A percentile compares a stretch with the other conserved stretches of the same genome.
phyloP scores from a whole-genome alignment of 2,888 invertebrate genomes.

The Cheilosia soror region DNA sequence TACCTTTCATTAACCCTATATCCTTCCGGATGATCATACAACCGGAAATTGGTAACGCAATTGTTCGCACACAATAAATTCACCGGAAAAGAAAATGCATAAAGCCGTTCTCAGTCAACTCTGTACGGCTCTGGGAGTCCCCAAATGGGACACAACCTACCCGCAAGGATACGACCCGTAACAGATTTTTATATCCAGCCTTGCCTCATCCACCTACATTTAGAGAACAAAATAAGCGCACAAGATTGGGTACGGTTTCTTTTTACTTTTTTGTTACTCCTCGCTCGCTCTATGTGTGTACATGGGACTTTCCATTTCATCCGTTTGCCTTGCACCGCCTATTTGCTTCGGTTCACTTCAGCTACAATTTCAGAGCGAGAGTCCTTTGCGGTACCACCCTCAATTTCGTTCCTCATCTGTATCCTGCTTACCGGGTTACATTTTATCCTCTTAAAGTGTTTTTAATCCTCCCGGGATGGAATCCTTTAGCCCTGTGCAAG shows the following conservation, averaged over 20 bases:
- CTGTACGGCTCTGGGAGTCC: constrained; percentile 34
- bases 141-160: constrained; percentile 57
- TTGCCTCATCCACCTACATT: constrained; percentile 17
- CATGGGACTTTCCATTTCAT: constrained; percentile 68
- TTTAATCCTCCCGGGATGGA: constrained; percentile 71
- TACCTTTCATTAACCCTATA: constrained; percentile 74
- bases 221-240: constrained; percentile 43
- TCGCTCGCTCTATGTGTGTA: constrained; percentile 17
- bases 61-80: constrained; percentile 74
- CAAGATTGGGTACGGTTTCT: constrained; percentile 53
- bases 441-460: constrained; percentile 75
- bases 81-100: constrained; percentile 25
- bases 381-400: not conserved
- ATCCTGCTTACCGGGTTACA: constrained; percentile 57
- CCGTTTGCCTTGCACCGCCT: constrained; percentile 47
- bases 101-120: constrained; percentile 49
- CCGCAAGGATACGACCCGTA: constrained; percentile 70
- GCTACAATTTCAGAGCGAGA: constrained; percentile 40
- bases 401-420: not conserved
- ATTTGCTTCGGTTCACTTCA: constrained; percentile 66
- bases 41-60: constrained; percentile 74
- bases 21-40: constrained; percentile 71
- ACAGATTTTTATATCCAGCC: constrained; percentile 52
- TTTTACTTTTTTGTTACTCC: constrained; percentile 10
- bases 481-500: constrained; percentile 65